Percentiles rank a stretch among this genome's conserved stretches.
Evolutionary conservation across 2,888 invertebrate genomes (phyloP).

Genomic region (Erebia epiphron): DNA sequence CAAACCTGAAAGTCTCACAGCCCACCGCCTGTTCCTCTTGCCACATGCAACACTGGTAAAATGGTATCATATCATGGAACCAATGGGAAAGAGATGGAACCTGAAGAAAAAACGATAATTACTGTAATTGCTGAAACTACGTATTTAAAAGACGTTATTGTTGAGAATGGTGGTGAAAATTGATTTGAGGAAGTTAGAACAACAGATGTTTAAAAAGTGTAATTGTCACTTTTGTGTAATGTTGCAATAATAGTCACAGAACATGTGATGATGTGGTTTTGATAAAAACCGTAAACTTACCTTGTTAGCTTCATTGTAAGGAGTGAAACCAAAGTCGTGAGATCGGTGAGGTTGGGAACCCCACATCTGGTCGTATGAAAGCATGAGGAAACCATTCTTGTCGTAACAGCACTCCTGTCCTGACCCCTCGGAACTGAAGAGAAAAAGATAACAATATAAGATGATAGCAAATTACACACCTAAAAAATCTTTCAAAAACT

Average conservation of each 20-base stretch:
- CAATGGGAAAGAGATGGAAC: conserved; percentile 97
- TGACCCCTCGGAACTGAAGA: conserved; percentile 89
- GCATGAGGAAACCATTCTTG: conserved; percentile 93
- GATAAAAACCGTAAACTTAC: conserved; percentile 60
- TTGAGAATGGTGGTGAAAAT: background rate
- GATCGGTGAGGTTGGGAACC: conserved; percentile 93
- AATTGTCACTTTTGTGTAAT: too few species aligned
- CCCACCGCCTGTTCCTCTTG: conserved; percentile 95
- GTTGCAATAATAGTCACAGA: background rate
- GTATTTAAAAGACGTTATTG: background rate
- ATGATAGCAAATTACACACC: background rate
- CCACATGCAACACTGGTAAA: conserved; percentile 97
- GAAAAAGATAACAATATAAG: background rate
- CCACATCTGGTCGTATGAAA: conserved; percentile 98
- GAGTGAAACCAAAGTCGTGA: conserved; percentile 95
- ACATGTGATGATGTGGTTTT: background rate
- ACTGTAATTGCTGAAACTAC: background rate
- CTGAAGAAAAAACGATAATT: conserved; percentile 46
- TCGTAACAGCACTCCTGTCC: conserved; percentile 99
- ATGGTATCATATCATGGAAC: conserved; percentile 97
- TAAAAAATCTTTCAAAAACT: background rate
- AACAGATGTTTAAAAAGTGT: background rate
- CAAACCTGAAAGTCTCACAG: conserved; percentile 92
- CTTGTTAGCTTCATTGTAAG: conserved; percentile 97
- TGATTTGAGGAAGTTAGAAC: background rate